Percentiles rank a stretch among this genome's conserved stretches.
Conservation (phyloP, 2,888 invertebrate genomes). For the Tetragnatha montana region DNA sequence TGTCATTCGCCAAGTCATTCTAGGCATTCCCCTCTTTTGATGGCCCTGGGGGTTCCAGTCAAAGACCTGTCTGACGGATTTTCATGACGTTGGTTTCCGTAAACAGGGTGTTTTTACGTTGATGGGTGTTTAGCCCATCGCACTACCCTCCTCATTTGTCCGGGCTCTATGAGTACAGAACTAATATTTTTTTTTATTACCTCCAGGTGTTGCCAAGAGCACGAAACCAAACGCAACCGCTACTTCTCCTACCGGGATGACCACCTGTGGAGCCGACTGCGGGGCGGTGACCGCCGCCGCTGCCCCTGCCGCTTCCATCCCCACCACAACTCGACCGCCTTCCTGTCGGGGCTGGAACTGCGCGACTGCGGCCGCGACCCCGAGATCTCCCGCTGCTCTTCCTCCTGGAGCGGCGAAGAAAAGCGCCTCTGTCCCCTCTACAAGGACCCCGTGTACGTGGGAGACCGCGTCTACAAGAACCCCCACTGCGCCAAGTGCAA, state of each 20-base stretch:
- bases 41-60: too few relatives aligned
- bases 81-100: too few relatives aligned
- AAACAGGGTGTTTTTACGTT: too few relatives aligned
- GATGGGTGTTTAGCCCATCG: too few relatives aligned
- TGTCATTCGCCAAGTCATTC: too few relatives aligned
- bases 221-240: background rate
- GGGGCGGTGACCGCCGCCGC: background rate
- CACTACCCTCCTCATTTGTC: too few relatives aligned
- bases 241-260: background rate
- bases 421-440: conserved; percentile 11
- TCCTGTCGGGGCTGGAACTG: conserved; percentile 21
- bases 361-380: background rate
- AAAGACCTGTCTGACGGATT: too few relatives aligned
- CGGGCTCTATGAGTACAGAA: background rate
- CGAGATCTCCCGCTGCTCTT: conserved; percentile 35
- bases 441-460: conserved; percentile 33
- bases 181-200: background rate
- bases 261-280: background rate
- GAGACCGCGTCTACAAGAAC: conserved; percentile 41
- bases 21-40: too few relatives aligned
- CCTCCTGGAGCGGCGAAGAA: background rate
- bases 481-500: conserved; percentile 47
- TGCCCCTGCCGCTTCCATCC: conserved; percentile 27
- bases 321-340: background rate
- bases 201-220: conserved; percentile 29